Conservation (phyloP, 2,797 vertebrate species). For the Distichodus sexfasciatus region DNA sequence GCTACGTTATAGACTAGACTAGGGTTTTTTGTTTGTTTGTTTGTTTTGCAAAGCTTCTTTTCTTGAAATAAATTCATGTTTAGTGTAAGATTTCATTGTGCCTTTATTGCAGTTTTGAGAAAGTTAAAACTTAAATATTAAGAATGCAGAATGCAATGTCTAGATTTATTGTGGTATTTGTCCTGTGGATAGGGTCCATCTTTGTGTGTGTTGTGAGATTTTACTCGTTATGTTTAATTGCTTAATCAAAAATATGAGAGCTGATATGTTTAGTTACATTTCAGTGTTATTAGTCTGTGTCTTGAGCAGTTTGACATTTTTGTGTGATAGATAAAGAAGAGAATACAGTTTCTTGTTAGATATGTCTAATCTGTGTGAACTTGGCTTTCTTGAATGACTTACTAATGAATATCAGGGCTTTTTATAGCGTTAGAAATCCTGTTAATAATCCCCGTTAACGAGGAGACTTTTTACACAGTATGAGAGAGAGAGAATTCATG, state of each 20-base stretch:
- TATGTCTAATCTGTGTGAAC: neutral
- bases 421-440: neutral
- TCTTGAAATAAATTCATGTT: too few species aligned
- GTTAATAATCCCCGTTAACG: too few species aligned
- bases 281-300: neutral
- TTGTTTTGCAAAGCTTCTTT: too few species aligned
- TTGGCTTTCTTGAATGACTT: neutral
- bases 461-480: conserved; percentile 11
- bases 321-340: neutral
- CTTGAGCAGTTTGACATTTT: neutral
- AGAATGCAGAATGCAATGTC: neutral
- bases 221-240: neutral
- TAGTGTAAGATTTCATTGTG: neutral
- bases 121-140: neutral
- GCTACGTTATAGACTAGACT: too few species aligned
- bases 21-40: too few species aligned
- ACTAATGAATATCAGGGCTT: neutral
- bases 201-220: neutral
- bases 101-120: neutral
- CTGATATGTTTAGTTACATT: neutral
- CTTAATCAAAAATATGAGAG: too few species aligned
- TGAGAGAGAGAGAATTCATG: neutral
- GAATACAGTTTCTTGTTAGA: neutral
- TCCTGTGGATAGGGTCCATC: too few species aligned
- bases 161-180: too few species aligned